Conservation (phyloP, 2,888 invertebrate genomes). For the Watsonalla cultraria region DNA sequence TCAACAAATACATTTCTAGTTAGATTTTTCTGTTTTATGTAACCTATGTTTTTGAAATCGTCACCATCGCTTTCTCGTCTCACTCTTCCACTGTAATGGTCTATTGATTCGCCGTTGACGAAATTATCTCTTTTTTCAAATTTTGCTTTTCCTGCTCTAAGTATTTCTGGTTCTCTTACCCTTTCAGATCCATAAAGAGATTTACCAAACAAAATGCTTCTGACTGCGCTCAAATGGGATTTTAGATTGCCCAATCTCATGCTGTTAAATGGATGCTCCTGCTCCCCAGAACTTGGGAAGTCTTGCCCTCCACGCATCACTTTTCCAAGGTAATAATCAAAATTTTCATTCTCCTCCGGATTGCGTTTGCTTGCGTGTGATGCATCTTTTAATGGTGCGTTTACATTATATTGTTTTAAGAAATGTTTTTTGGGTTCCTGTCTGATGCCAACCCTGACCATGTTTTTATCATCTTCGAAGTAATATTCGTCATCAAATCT, state of each 20-base stretch:
- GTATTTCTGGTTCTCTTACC: neutral
- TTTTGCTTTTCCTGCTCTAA: neutral
- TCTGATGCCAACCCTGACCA: neutral
- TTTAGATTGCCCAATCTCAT: conserved; percentile 4
- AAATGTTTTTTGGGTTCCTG: neutral
- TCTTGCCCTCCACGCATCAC: neutral
- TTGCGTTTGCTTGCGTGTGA: conserved; percentile 14
- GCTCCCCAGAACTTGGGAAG: conserved; percentile 16
- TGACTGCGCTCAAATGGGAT: conserved; percentile 21
- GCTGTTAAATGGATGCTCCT: conserved; percentile 17
- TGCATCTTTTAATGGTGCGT: conserved; percentile 1
- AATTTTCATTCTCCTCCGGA: conserved; percentile 36
- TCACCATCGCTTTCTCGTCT: conserved; percentile 5
- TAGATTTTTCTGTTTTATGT: neutral
- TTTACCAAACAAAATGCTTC: conserved; percentile 20
- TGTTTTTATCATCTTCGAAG: conserved; percentile 2
- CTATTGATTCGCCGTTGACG: conserved; percentile 18
- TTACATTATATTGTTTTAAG: neutral
- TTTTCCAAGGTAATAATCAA: conserved; percentile 34
- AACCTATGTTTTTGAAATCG: conserved; percentile 6
- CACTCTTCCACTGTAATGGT: conserved; percentile 31
- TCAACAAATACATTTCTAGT: neutral
- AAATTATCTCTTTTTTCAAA: neutral
- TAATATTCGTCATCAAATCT: neutral
- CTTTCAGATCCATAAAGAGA: neutral